These are phyloP conservation scores for Stigmatopora argus DNA, from an alignment of 2,113 vertebrate genomes.

Conservation along the genomic window DNA sequence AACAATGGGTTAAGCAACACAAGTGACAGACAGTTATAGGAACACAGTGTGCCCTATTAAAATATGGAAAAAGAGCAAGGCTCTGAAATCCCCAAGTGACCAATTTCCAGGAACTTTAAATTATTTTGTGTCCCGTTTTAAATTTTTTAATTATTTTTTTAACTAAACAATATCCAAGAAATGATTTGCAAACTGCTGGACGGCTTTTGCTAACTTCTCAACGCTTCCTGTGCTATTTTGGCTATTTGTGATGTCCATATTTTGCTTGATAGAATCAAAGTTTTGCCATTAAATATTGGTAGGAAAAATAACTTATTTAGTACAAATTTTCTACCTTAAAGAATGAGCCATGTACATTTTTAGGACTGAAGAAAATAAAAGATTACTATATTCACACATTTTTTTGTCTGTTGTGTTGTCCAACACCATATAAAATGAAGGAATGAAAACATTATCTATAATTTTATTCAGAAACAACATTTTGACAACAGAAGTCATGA, in stretches of 20 bases:
- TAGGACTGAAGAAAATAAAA: constrained; percentile 82
- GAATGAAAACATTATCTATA: no score
- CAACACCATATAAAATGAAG: no score
- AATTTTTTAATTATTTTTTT: not conserved
- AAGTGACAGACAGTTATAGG: not conserved
- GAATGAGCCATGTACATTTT: constrained; percentile 77
- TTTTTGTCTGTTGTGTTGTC: not conserved
- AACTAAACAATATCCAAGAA: constrained; percentile 15
- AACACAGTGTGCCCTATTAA: constrained; percentile 2
- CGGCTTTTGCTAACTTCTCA: constrained; percentile 70
- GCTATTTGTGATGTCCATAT: constrained; percentile 20
- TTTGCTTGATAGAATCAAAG: constrained; percentile 45
- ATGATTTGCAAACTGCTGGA: constrained; percentile 79
- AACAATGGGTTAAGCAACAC: not conserved
- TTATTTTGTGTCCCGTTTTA: constrained; percentile 64
- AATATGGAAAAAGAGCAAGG: constrained; percentile 13
- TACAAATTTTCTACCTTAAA: constrained; percentile 80
- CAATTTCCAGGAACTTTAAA: constrained; percentile 57
- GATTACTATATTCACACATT: constrained; percentile 73
- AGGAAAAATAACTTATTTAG: constrained; percentile 76
- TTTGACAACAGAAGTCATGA: no score
- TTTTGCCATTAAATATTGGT: constrained; percentile 57
- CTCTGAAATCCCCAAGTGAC: constrained; percentile 15
- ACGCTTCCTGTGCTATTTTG: constrained; percentile 14
- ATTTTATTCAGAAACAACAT: no score